A percentile compares a stretch with the other conserved stretches of the same genome.
These are phyloP conservation scores for Rissa tridactyla DNA, from an alignment of 2,113 vertebrate species.

Conservation along the genomic window DNA sequence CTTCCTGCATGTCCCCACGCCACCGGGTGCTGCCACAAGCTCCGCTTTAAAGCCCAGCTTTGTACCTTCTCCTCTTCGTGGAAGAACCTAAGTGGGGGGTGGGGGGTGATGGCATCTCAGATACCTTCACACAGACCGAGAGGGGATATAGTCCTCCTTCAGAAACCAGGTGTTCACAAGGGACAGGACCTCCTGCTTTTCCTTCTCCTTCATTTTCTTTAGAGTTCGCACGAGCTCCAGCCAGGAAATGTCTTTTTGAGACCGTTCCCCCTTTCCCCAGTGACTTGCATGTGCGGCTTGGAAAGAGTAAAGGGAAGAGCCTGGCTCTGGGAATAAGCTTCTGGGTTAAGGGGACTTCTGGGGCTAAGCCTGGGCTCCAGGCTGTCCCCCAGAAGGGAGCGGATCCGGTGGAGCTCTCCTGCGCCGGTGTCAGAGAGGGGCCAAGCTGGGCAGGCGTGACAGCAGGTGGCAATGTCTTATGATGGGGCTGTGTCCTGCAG, in stretches of 20 bases:
- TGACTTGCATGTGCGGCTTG: background rate
- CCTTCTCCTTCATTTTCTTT: background rate
- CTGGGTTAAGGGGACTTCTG: background rate
- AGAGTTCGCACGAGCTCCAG: background rate
- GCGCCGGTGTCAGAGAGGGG: background rate
- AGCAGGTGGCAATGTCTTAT: accelerated
- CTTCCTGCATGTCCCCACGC: background rate
- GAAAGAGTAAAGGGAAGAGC: background rate
- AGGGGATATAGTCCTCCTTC: background rate
- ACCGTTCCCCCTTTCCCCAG: background rate
- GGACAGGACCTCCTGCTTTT: background rate
- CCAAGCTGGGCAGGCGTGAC: no score
- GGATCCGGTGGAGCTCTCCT: background rate
- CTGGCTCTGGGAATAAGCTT: background rate
- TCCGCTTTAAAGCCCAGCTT: background rate
- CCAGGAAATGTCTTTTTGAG: background rate
- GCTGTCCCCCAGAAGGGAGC: background rate
- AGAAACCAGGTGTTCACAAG: background rate
- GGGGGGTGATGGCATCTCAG: background rate
- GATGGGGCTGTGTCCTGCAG: background rate
- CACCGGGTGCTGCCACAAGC: background rate
- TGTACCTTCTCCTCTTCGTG: background rate
- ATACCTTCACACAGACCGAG: background rate
- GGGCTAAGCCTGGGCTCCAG: background rate
- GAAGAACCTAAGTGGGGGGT: background rate